These are phyloP conservation scores for Clupea harengus DNA, from an alignment of 2,113 vertebrate genomes.

Conservation along the genomic window DNA sequence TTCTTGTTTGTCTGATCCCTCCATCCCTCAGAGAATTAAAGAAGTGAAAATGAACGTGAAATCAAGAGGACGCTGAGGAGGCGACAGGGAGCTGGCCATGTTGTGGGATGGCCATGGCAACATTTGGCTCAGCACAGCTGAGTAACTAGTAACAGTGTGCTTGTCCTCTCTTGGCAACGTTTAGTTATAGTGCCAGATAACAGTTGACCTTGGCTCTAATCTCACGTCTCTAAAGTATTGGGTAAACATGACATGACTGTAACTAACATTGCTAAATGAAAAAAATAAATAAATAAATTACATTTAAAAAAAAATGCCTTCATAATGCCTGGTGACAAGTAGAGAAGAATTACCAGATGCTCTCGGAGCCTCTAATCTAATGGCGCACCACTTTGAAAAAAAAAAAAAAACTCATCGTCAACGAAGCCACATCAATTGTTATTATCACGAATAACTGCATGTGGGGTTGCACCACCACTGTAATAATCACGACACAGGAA, in stretches of 20 bases:
- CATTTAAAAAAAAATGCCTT: no score
- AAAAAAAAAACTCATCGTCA: no score
- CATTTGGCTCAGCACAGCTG: not conserved
- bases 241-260: no score
- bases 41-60: not conserved
- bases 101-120: not conserved
- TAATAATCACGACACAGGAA: no score
- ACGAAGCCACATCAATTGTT: no score
- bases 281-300: no score
- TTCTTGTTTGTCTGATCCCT: constrained; percentile 13
- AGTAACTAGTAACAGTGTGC: not conserved
- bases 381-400: constrained; percentile 25
- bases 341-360: constrained; percentile 39
- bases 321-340: constrained; percentile 35
- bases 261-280: no score
- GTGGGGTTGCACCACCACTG: no score
- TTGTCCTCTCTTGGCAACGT: no score
- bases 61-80: not conserved
- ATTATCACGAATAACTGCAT: not conserved
- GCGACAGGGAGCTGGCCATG: not conserved
- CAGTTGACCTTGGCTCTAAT: no score
- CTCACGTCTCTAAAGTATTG: no score
- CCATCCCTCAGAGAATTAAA: constrained; percentile 37
- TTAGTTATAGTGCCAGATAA: no score
- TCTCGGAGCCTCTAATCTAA: constrained; percentile 29